These are phyloP conservation scores for Amphilophus citrinellus DNA, from an alignment of 2,113 vertebrate genomes.

Conservation along the genomic window DNA sequence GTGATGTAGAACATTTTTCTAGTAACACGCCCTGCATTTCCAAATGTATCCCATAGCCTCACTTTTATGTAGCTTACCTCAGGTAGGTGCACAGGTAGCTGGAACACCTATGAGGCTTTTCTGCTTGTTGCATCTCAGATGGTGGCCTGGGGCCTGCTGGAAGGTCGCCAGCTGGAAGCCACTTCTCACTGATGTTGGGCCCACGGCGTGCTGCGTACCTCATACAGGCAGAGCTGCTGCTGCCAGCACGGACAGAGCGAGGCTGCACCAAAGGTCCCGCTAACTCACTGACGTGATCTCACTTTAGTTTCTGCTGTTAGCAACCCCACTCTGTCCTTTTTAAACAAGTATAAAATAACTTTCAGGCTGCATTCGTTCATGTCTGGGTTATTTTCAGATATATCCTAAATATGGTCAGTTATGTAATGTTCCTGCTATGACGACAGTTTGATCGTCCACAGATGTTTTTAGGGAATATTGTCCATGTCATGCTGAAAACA, in stretches of 20 bases:
- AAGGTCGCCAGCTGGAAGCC: constrained; percentile 2
- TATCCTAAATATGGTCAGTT: too few relatives aligned
- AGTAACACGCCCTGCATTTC: background rate
- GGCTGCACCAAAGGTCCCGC: background rate
- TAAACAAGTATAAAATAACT: background rate
- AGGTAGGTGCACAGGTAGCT: background rate
- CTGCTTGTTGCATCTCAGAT: background rate
- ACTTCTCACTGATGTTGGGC: background rate
- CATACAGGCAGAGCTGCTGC: background rate
- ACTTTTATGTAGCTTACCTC: background rate
- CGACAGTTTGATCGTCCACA: too few relatives aligned
- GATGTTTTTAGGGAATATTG: too few relatives aligned
- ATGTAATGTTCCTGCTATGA: too few relatives aligned
- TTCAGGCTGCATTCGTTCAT: too few relatives aligned
- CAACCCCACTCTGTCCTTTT: background rate
- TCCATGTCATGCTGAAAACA: too few relatives aligned
- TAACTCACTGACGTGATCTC: background rate
- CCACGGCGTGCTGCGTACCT: background rate
- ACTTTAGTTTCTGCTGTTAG: background rate
- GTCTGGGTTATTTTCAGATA: too few relatives aligned
- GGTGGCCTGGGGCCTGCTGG: constrained; percentile 3
- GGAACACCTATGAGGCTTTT: background rate
- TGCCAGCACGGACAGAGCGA: background rate
- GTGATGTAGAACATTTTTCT: background rate
- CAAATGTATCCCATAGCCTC: background rate